phyloP scores from a whole-genome alignment of 2,797 vertebrate genomes.

The Euphonia xanthogaster region DNA sequence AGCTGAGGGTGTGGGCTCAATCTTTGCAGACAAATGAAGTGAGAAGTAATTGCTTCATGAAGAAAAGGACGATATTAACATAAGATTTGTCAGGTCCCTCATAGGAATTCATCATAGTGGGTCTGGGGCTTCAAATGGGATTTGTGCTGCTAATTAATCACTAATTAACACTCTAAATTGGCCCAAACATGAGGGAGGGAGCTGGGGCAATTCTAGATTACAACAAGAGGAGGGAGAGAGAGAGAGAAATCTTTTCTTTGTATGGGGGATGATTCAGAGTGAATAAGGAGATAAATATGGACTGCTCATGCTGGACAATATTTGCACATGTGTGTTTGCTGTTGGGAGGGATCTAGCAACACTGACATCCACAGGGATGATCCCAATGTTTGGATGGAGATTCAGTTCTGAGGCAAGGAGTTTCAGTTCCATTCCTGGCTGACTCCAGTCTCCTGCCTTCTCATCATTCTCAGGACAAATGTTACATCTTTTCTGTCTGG shows the following conservation, averaged over 20 bases:
- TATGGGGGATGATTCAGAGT: neutral
- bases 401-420: neutral
- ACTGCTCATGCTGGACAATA: neutral
- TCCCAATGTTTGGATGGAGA: neutral
- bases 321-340: neutral
- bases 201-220: neutral
- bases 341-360: neutral
- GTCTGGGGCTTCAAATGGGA: conserved; percentile 44
- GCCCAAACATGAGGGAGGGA: neutral
- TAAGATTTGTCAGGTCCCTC: conserved; percentile 62
- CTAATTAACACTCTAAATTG: conserved; percentile 73
- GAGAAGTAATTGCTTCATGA: conserved; percentile 72
- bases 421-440: neutral
- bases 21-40: conserved; percentile 64
- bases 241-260: neutral
- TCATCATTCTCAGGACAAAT: neutral
- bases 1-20: conserved; percentile 30
- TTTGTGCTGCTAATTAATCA: conserved; percentile 68
- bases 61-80: conserved; percentile 63
- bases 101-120: conserved; percentile 47
- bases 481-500: neutral
- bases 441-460: neutral
- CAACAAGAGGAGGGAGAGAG: neutral
- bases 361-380: neutral
- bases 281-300: neutral